phyloP scores from a whole-genome alignment of 1,140 invertebrate genomes.

The Oryzaephilus surinamensis region DNA sequence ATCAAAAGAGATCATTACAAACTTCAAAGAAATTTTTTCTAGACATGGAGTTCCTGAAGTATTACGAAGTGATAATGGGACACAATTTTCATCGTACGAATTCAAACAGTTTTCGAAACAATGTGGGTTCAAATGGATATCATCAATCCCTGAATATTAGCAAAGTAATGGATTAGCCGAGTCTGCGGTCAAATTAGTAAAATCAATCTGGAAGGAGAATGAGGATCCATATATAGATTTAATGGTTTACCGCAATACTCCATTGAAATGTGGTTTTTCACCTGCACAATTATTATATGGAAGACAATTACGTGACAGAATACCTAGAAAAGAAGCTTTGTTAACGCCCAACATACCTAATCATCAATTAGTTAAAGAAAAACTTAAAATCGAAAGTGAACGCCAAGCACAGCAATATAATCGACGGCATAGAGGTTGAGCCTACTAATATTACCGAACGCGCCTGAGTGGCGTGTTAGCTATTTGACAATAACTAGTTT shows the following conservation, averaged over 20 bases:
- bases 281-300: conserved; percentile 3
- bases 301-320: background rate
- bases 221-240: background rate
- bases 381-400: too few relatives aligned
- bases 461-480: too few relatives aligned
- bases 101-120: conserved; percentile 8
- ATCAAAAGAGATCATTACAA: background rate
- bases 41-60: conserved; percentile 4
- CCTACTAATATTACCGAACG: too few relatives aligned
- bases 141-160: conserved; percentile 3
- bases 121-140: conserved; percentile 5
- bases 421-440: too few relatives aligned
- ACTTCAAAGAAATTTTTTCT: conserved; percentile 7
- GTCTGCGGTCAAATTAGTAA: conserved; percentile 4
- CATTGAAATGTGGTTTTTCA: conserved; percentile 3
- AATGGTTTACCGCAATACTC: background rate
- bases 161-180: conserved; percentile 7
- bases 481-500: too few relatives aligned
- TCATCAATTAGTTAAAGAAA: background rate
- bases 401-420: too few relatives aligned
- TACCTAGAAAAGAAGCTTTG: background rate
- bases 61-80: conserved; percentile 4
- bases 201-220: conserved; percentile 1
- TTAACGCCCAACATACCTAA: background rate
- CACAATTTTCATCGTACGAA: conserved; percentile 5